Base-by-base conservation (phyloP, 2,113 vertebrate species). In the Dipodomys spectabilis region DNA sequence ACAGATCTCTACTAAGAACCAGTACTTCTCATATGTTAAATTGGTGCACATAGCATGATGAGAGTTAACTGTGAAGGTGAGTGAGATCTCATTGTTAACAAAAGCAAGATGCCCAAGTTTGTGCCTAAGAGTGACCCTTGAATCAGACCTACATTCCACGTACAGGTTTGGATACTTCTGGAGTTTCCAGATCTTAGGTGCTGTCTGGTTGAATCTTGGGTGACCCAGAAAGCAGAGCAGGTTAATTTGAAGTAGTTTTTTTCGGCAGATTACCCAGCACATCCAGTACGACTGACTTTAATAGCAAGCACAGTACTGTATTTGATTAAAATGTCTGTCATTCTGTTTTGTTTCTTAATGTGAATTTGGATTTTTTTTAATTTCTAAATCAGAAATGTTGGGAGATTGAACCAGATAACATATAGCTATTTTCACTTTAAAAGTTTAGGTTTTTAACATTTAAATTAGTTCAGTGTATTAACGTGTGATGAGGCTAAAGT, bases 351-450 rank as follows among this genome's bases (percentile, higher is more conserved):
- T 85, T 84, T 88, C 25, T 82, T 83, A n/a, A 25, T 68, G 25
- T 84, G 45, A 87, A 45, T 90, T 68, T 69, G 62, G 49, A 77
- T 3, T 77, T 88, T 82, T 57, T 57, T 53, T 12, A 53, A 45
- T 85, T 86, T 94, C 32, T 89, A 32, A 88, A 64, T 92, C 84
- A 25, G 85, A 53, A 71, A 82, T 75, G 75, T 84, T 88, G 10
- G 10, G 64, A 77, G 74, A 87, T 57, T 45, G 44, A 20, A 30
- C 19, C 88, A 80, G 30, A 75, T 80, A 86, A 20, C 68, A 72
- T 67, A 60, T 82, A 39, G 10, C 28, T 60, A 0, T 74, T 91
- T 82, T 94, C 0, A 0, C 44, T 92, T 82, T 90, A 85, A 87
- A 80, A 49, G 65, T 75, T 92, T 39, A 88, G 27, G 19, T 35